Evolutionary conservation across 2,113 vertebrate species (phyloP).

Genomic region (Chelonoidis abingdonii): DNA sequence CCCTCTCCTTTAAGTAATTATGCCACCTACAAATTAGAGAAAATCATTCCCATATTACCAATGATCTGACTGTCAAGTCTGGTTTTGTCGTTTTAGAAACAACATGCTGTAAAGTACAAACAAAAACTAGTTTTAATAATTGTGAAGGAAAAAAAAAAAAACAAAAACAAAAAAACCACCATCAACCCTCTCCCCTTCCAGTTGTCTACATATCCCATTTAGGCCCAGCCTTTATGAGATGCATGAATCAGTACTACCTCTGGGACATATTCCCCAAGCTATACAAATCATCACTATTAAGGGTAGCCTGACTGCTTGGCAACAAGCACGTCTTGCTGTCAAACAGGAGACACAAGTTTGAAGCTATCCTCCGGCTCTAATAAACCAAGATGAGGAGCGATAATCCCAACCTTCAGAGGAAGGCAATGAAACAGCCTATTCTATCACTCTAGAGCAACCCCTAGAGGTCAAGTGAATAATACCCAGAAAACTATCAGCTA

Average conservation of each 20-base stretch:
- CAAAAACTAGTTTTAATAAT: constrained; percentile 76
- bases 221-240: constrained; percentile 59
- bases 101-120: constrained; percentile 69
- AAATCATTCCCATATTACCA: constrained; percentile 54
- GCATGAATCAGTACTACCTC: constrained; percentile 69
- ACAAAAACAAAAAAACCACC: neutral
- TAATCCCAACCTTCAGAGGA: constrained; percentile 63
- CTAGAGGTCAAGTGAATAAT: constrained; percentile 51
- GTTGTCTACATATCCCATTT: constrained; percentile 71
- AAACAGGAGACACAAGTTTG: constrained; percentile 73
- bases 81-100: constrained; percentile 72
- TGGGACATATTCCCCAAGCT: constrained; percentile 77
- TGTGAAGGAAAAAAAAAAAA: constrained; percentile 23
- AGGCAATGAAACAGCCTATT: constrained; percentile 24
- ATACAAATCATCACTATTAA: constrained; percentile 68
- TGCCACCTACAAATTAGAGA: constrained; percentile 70
- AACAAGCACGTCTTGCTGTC: constrained; percentile 61
- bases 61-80: constrained; percentile 58
- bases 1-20: constrained; percentile 72
- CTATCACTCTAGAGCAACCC: constrained; percentile 72
- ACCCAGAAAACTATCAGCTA: neutral
- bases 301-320: constrained; percentile 46
- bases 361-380: constrained; percentile 68
- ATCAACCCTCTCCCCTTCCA: constrained; percentile 62
- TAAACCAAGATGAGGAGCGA: constrained; percentile 34